Base-by-base conservation (phyloP, 1,140 invertebrate genomes). In the Tetramorium simillimum region DNA sequence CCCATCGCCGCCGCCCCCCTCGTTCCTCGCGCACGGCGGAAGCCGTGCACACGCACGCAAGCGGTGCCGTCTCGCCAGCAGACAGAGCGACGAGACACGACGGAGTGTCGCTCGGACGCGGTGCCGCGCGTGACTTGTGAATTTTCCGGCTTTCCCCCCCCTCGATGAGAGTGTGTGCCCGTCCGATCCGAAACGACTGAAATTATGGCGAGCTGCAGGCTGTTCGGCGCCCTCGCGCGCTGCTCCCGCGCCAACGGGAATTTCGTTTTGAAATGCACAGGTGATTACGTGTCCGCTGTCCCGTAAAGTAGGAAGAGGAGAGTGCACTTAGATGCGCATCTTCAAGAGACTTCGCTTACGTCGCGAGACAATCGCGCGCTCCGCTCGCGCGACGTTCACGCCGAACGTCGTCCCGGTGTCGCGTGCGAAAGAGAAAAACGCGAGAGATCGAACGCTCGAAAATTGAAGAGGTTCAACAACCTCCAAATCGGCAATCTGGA, bases 141-240 rank as follows among this genome's bases (percentile, higher is more conserved):
- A 12, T 60, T 60, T 46, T 24, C 0, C 33, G 33, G 18, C 21
- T 33, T 58, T n/a, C 1, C 24, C 33, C 33, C 33, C 28, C 5
- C 9, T 60, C 21, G 6, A 58, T 69, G 49, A 40, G 28, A 84
- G 67, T 56, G 51, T 62, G 67, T 49, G 53, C 18, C 43, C 53
- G 2, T 73, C 7, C 4, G 28, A 72, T 16, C n/a, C 16, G 7
- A 73, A 63, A 18, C 16, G 28, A 37, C 7, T 53, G 37, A 93
- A 93, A 49, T 58, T 40, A 95, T 95, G 95, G 93, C 94, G 70
- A 95, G 92, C 67, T 94, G 90, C 56, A 93, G 94, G 89, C 88
- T 95, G 82, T 92, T 95, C 40, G 93, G 94, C 56, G 94, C 92
- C 46, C 86, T 95, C 6, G 80, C 88, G 85, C 92, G 90, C 85